Percentiles rank a stretch among this genome's conserved stretches.
Conservation (phyloP, 35 echinoderm and acorn worm genomes). For the Eucidaris tribuloides region DNA sequence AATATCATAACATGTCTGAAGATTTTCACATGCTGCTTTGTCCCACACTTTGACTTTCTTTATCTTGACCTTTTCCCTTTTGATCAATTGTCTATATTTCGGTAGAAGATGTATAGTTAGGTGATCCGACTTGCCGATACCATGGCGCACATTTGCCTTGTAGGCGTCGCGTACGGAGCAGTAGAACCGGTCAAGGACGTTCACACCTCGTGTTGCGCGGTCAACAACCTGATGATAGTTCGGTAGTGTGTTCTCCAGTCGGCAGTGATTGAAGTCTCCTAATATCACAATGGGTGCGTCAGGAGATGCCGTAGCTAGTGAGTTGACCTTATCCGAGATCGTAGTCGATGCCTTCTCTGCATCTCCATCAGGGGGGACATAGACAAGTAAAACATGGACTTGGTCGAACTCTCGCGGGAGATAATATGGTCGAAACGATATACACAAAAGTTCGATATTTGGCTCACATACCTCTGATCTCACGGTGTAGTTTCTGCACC, state of each 20-base stretch:
- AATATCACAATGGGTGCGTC: constrained; percentile 17
- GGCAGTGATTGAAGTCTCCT: constrained; percentile 38
- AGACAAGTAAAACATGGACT: constrained; percentile 10
- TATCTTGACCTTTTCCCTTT: constrained; percentile 5
- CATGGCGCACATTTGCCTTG: constrained; percentile 11
- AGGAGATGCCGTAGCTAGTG: not conserved
- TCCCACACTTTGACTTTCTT: constrained; percentile 37
- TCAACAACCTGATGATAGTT: constrained; percentile 26
- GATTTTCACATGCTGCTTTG: constrained; percentile 5
- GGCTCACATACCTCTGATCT: not conserved
- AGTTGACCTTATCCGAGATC: not conserved
- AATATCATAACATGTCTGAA: constrained; percentile 16
- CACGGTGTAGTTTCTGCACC: constrained; percentile 17
- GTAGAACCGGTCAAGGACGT: constrained; percentile 24
- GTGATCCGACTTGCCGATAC: constrained; percentile 26
- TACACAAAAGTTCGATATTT: constrained; percentile 17
- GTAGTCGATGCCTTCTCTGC: not conserved
- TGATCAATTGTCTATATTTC: constrained; percentile 17
- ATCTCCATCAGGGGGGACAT: constrained; percentile 1
- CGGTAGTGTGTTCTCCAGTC: constrained; percentile 10
- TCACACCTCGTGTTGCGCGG: constrained; percentile 9
- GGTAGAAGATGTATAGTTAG: constrained; percentile 16
- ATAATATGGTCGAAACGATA: constrained; percentile 31
- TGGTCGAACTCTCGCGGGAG: constrained; percentile 32
- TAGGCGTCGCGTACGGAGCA: constrained; percentile 14